Percentiles rank a stretch among this genome's conserved stretches.
phyloP scores from a whole-genome alignment of 2,797 vertebrate species.

The Halcyon badia region DNA sequence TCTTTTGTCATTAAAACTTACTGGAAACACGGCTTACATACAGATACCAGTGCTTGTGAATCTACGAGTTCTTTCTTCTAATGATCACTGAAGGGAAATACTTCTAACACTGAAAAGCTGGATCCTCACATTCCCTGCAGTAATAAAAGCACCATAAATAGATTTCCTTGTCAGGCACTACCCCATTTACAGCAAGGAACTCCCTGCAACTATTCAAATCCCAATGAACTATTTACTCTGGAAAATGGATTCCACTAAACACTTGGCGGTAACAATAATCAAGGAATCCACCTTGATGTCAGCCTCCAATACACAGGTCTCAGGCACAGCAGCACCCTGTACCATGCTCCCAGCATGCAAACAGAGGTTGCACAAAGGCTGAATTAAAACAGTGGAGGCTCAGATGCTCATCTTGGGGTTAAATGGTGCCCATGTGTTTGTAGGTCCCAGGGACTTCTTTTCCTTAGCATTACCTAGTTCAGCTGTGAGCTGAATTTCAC shows the following conservation, averaged over 20 bases:
- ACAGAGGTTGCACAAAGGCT: not conserved
- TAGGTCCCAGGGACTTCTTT: not conserved
- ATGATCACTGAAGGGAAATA: not conserved
- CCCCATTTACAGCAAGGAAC: not conserved
- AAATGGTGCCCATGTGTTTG: not conserved
- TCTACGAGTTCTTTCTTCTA: constrained; percentile 19
- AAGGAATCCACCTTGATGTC: not conserved
- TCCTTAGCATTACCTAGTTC: not conserved
- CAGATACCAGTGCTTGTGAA: not conserved
- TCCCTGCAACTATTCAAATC: constrained; percentile 1
- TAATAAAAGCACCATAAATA: constrained; percentile 26
- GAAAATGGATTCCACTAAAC: constrained; percentile 5
- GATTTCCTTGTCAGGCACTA: not conserved
- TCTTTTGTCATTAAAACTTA: constrained; percentile 13
- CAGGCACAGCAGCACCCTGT: not conserved
- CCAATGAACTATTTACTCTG: not conserved
- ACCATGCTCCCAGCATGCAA: not conserved
- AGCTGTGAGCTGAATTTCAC: not conserved
- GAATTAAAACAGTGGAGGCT: not conserved
- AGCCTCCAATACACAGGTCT: accelerated
- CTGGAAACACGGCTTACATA: not conserved
- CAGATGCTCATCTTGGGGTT: not conserved
- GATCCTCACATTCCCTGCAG: not conserved
- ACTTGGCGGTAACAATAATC: not conserved
- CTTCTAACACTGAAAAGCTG: not conserved